Base-by-base conservation (phyloP, 2,888 invertebrate genomes). In the Peribatodes rhomboidaria region DNA sequence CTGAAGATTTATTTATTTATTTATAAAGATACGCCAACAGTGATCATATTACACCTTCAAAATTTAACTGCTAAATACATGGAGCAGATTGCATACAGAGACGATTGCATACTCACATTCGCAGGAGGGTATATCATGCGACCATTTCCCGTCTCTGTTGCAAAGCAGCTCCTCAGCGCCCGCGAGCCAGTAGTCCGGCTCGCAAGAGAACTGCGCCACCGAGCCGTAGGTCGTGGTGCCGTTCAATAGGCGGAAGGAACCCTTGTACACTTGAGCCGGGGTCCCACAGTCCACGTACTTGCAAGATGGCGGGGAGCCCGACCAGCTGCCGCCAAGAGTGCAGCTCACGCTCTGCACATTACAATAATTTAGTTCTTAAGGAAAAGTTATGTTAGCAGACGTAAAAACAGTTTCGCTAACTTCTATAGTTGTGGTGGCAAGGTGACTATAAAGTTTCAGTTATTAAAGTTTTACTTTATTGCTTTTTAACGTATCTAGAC, bases 231-330 rank as follows among this genome's bases (percentile, higher is more conserved):
- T 97, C 0, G 98, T 98, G 1, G 97, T 96, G 2, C 95, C 95
- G 80, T 98, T 98, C 9, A 96, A 82, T 0, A 98, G 90, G 20
- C 94, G 92, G 74, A 96, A 96, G 61, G 94, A 94, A 0, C 97
- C 98, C 72, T 96, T 96, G 84, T 96, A 96, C 3, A 97, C 95
- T 72, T 96, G 95, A 0, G 96, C 96, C 0, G 97, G 97, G 8
- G 96, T 96, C 0, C 97, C 97, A 84, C 97, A 98, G 85, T 97
- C 98, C 2, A 98, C 97, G 87, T 96, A 98, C 83, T 97, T 96
- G 85, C 98, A 98, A 2, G 95, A 95, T 0, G 98, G 97, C 0
- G 97, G 95, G 16, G 96, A 96, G 39, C 94, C 95, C 0, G 96
- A 95, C 98, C 98, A 98, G 67, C 95, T 94, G 0, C 98, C 98